Evolutionary conservation across 1,140 invertebrate genomes (phyloP).

Genomic region (Drosophila pachea): DNA sequence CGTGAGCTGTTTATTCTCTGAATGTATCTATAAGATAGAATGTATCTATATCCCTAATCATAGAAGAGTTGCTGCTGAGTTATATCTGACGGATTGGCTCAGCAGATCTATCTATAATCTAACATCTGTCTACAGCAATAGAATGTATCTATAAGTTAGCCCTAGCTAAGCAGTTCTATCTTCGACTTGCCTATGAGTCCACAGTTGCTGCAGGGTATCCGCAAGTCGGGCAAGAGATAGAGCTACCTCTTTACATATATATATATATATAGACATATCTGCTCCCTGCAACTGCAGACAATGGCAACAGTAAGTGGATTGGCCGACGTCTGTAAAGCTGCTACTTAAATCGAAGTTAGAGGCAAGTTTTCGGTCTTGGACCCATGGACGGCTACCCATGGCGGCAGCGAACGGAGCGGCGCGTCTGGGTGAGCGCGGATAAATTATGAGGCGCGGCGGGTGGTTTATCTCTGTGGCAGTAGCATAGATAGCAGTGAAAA

Average conservation of each 20-base stretch:
- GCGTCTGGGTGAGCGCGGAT: slow-evolving; percentile 18
- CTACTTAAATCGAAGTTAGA: slow-evolving; percentile 4
- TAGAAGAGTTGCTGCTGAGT: too few relatives aligned
- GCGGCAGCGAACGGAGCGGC: slow-evolving; percentile 8
- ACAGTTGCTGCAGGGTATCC: too few relatives aligned
- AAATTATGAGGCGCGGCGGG: slow-evolving; percentile 67
- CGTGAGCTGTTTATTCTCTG: too few relatives aligned
- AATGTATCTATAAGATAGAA: too few relatives aligned
- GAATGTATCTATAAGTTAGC: too few relatives aligned
- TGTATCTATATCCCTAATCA: too few relatives aligned
- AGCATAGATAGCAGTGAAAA: slow-evolving; percentile 21
- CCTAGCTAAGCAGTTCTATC: too few relatives aligned
- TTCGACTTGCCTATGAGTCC: too few relatives aligned
- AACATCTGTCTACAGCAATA: too few relatives aligned
- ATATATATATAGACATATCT: background rate
- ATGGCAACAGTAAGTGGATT: background rate
- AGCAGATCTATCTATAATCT: too few relatives aligned
- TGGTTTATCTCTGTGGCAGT: slow-evolving; percentile 64
- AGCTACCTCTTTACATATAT: background rate
- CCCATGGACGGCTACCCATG: slow-evolving; percentile 28
- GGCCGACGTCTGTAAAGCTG: slow-evolving; percentile 2
- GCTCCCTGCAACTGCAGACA: background rate
- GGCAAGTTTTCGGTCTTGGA: slow-evolving; percentile 7
- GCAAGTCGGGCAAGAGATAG: too few relatives aligned
- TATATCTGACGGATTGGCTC: too few relatives aligned